These are phyloP conservation scores for Tringa solitaria DNA, from an alignment of 2,113 vertebrate genomes.

Conservation along the genomic window DNA sequence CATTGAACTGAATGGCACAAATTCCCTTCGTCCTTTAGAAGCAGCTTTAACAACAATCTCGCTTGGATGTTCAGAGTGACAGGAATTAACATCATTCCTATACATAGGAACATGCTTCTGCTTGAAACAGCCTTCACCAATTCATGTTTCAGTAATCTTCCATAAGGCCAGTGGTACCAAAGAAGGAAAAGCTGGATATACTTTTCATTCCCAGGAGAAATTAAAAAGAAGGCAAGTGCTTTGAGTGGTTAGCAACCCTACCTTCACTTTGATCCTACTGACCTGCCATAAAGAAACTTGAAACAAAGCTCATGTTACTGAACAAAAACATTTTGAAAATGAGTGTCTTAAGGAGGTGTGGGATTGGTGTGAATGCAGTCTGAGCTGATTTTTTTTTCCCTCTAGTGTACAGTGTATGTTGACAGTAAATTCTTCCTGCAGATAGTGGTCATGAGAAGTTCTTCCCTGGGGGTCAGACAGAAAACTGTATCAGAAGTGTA, in stretches of 20 bases:
- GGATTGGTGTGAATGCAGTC: not conserved
- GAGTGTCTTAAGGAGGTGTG: not conserved
- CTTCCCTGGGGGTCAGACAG: not conserved
- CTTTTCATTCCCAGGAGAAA: constrained; percentile 17
- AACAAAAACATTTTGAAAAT: not conserved
- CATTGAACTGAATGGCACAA: constrained; percentile 46
- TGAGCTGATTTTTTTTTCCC: not conserved
- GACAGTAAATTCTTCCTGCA: constrained; percentile 12
- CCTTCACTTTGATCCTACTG: not conserved
- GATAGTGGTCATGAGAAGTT: not conserved
- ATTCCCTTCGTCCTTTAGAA: constrained; percentile 39
- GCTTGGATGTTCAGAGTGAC: constrained; percentile 11
- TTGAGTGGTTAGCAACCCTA: not conserved
- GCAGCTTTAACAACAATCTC: constrained; percentile 8
- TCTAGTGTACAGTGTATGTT: not conserved
- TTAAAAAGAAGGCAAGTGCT: not conserved
- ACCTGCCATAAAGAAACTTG: not conserved
- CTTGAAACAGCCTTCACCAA: constrained; percentile 17
- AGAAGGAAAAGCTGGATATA: not conserved
- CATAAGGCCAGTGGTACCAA: not conserved
- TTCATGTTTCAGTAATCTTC: constrained; percentile 9
- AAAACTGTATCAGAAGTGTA: not conserved
- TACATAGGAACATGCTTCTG: not conserved
- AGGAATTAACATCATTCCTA: constrained; percentile 26
- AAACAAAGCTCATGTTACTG: not conserved